Evolutionary conservation across 2,888 invertebrate species (phyloP).

Genomic region (Archips crataeganus): DNA sequence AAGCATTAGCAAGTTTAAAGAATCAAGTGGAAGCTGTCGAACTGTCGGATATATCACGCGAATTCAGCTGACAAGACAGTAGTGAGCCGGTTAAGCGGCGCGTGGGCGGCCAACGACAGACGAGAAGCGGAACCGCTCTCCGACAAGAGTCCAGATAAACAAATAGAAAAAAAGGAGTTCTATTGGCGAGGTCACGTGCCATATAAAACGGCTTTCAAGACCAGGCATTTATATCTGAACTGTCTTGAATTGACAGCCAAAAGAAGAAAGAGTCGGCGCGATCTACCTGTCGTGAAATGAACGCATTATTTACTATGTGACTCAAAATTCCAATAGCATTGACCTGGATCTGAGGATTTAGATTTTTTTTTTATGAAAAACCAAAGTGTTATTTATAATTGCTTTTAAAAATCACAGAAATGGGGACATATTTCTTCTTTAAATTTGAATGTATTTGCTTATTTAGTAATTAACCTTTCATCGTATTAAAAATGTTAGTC

Average conservation of each 20-base stretch:
- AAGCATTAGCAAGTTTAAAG: constrained; percentile 30
- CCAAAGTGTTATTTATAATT: too few species aligned
- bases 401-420: too few species aligned
- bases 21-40: constrained; percentile 40
- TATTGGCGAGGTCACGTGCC: constrained; percentile 17
- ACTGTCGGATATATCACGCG: constrained; percentile 24
- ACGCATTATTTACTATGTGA: neutral
- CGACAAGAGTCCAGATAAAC: constrained; percentile 47
- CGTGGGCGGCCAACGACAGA: constrained; percentile 74
- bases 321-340: too few species aligned
- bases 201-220: constrained; percentile 23
- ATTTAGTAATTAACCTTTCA: too few species aligned
- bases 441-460: too few species aligned
- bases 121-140: constrained; percentile 61
- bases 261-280: neutral
- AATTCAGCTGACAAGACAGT: constrained; percentile 49
- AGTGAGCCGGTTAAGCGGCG: constrained; percentile 49
- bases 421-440: too few species aligned
- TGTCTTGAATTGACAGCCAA: neutral
- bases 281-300: neutral
- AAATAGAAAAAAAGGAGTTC: constrained; percentile 29
- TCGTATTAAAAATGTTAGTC: too few species aligned
- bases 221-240: neutral
- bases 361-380: too few species aligned
- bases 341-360: too few species aligned